Conservation (phyloP, 2,888 invertebrate species). For the Gasteruption jaculator region DNA sequence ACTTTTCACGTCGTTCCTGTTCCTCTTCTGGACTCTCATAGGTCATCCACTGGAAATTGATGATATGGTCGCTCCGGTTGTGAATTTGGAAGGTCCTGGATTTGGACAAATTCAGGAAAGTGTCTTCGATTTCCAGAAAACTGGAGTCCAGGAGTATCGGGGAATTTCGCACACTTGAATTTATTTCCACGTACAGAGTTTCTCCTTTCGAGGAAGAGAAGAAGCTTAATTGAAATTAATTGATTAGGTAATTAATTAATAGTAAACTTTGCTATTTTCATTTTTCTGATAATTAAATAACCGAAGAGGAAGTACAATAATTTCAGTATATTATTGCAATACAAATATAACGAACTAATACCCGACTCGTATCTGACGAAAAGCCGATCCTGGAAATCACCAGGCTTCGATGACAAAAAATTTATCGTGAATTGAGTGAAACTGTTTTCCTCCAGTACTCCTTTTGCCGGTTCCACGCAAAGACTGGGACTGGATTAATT, state of each 20-base stretch:
- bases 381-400: conserved; percentile 48
- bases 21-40: conserved; percentile 52
- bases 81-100: conserved; percentile 54
- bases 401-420: conserved; percentile 55
- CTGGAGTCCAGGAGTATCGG: conserved; percentile 55
- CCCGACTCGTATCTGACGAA: conserved; percentile 49
- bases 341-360: no score
- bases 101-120: conserved; percentile 58
- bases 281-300: no score
- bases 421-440: conserved; percentile 54
- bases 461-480: conserved; percentile 55
- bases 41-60: conserved; percentile 60
- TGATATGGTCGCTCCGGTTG: conserved; percentile 56
- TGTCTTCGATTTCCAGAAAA: conserved; percentile 56
- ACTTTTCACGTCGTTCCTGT: conserved; percentile 35
- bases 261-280: no score
- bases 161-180: conserved; percentile 53
- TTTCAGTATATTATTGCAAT: no score
- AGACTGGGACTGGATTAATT: conserved; percentile 49
- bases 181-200: conserved; percentile 51
- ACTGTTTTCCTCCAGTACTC: conserved; percentile 53
- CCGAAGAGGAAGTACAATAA: no score
- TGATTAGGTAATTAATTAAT: no score
- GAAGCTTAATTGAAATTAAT: no score
- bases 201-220: conserved; percentile 53